Conservation (phyloP, 2,113 vertebrate genomes). For the Clarias macrocephalus region DNA sequence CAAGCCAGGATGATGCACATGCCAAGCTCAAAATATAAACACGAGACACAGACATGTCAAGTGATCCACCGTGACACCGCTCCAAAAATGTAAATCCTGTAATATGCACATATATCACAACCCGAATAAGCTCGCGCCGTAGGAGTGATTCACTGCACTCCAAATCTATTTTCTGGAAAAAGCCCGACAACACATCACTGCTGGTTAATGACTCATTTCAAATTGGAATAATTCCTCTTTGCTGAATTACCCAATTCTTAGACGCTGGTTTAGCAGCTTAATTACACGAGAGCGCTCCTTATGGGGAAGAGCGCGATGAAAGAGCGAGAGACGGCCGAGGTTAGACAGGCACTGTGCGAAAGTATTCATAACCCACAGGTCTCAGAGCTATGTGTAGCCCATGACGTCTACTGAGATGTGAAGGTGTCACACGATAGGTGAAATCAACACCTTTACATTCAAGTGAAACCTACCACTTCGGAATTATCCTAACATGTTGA, state of each 20-base stretch:
- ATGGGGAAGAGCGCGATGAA: conserved; percentile 56
- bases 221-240: conserved; percentile 81
- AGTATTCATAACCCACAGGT: conserved; percentile 7
- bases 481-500: neutral
- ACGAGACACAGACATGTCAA: neutral
- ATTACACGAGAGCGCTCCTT: conserved; percentile 78
- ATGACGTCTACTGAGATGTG: neutral
- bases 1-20: neutral
- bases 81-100: conserved; percentile 36
- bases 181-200: conserved; percentile 74
- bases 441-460: neutral
- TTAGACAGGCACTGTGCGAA: neutral
- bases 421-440: neutral
- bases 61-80: neutral
- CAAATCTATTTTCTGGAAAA: conserved; percentile 69
- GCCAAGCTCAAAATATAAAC: conserved; percentile 37
- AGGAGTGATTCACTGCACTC: conserved; percentile 72
- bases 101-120: conserved; percentile 16
- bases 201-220: conserved; percentile 81
- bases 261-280: conserved; percentile 80
- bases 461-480: neutral
- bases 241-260: conserved; percentile 81
- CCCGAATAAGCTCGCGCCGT: conserved; percentile 61
- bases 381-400: neutral
- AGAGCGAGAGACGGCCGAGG: conserved; percentile 10